Base-by-base conservation (phyloP, 2,888 invertebrate species). In the Portevinia maculata region DNA sequence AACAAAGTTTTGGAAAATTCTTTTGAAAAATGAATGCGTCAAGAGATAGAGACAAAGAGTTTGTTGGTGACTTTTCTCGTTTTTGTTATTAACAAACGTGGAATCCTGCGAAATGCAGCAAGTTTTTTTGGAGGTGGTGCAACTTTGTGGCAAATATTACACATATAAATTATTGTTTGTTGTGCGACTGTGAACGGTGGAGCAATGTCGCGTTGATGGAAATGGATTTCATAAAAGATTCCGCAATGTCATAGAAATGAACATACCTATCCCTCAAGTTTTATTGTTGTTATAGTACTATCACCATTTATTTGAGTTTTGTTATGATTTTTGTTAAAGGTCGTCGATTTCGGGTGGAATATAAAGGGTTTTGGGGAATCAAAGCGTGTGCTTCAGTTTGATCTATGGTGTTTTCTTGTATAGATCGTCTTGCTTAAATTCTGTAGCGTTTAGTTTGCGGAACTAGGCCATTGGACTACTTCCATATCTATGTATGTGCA, bases 11-110 rank as follows among this genome's bases (percentile, higher is more conserved):
- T 24, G n/a, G 13, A 52, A 37, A 30, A 44, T 28, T 28, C 50
- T 75, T 57, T 81, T 76, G 71, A 71, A 76, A 76, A 83, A 83
- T 76, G 71, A 76, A 76, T 76, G 71, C 81, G 65, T 76, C 65
- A 50, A 32, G 39, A 32, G 19, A 13, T 41, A 13, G 17, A 13
- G 34, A 15, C 39, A 62, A 13, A 21, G 84, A 85, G 81, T 70
- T 55, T 81, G 75, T 79, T 75, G 67, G 62, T 64, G 30, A 44
- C 28, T 55, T 13, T 69, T 52, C 76, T 41, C 48, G 55, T 75
- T 70, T 74, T 84, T 76, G 79, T 39, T 70, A 74, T 84, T 84
- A 85, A 84, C 86, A 79, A 13, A 46, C 55, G 21, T 57, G 13
- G 46, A 46, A 34, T 34, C 15, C n/a, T 34, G n/a, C 9, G n/a